phyloP scores from a whole-genome alignment of 1,140 invertebrate species.

The Lepidotrigona ventralis region DNA sequence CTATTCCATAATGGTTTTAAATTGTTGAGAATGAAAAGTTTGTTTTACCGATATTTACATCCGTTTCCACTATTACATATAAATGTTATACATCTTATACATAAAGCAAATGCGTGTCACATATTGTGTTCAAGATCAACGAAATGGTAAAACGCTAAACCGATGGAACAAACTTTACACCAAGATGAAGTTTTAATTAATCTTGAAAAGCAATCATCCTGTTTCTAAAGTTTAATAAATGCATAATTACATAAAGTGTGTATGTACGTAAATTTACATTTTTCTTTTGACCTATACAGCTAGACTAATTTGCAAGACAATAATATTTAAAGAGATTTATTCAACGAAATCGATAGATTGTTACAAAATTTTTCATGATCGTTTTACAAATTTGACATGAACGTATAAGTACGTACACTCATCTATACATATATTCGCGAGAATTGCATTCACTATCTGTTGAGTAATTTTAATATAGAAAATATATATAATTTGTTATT shows the following conservation, averaged over 20 bases:
- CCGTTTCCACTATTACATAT: background rate
- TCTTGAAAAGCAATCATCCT: too few species aligned
- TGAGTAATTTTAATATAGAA: background rate
- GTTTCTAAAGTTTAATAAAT: background rate
- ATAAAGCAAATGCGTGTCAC: background rate
- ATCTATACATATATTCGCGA: background rate
- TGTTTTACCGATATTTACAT: background rate
- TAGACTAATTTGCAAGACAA: background rate
- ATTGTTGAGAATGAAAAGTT: background rate
- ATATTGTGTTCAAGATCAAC: background rate
- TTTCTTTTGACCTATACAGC: background rate
- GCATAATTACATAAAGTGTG: too few species aligned
- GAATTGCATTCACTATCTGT: background rate
- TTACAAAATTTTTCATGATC: background rate
- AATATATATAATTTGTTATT: conserved; percentile 37
- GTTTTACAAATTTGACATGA: too few species aligned
- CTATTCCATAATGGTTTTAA: background rate
- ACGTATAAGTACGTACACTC: background rate
- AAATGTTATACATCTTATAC: too few species aligned
- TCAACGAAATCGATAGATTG: background rate
- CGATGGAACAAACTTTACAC: background rate
- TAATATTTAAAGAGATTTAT: background rate
- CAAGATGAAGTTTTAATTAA: background rate
- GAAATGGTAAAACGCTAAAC: background rate
- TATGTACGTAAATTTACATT: background rate